Percentiles rank a stretch among this genome's conserved stretches.
These are phyloP conservation scores for Phymorhynchus buccinoides DNA, from an alignment of 1,140 invertebrate species.

Conservation along the genomic window DNA sequence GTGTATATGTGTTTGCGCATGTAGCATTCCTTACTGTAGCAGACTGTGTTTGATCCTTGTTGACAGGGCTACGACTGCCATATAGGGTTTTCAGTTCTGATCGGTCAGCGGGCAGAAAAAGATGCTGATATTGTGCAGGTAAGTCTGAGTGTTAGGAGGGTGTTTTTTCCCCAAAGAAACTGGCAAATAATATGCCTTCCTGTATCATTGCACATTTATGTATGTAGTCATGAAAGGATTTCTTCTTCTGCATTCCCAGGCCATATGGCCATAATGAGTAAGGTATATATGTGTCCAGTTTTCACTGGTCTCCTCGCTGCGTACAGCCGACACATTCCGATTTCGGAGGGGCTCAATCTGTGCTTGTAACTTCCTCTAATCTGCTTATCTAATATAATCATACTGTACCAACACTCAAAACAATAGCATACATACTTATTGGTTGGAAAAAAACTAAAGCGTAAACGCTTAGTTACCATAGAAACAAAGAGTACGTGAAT, in stretches of 20 bases:
- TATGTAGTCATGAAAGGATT: not conserved
- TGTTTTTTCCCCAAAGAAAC: not conserved
- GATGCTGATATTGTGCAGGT: conserved; percentile 31
- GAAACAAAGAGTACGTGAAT: not conserved
- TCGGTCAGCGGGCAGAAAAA: not conserved
- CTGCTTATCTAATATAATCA: no score
- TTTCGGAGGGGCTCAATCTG: no score
- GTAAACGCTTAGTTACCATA: not conserved
- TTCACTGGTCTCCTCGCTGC: no score
- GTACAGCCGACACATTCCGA: no score
- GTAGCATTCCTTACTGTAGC: not conserved
- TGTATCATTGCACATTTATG: not conserved
- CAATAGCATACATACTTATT: not conserved
- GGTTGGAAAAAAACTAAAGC: not conserved
- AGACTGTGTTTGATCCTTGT: not conserved
- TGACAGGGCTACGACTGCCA: conserved; percentile 31
- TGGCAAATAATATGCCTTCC: not conserved
- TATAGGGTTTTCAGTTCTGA: not conserved
- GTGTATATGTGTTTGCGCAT: not conserved
- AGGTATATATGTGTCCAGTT: no score
- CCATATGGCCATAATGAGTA: no score
- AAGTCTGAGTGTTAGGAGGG: not conserved
- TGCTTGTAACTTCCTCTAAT: no score
- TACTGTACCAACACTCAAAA: no score
- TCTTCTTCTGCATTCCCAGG: not conserved